Evolutionary conservation across 2,797 vertebrate species (phyloP).

Genomic region (Acropternis orthonyx): DNA sequence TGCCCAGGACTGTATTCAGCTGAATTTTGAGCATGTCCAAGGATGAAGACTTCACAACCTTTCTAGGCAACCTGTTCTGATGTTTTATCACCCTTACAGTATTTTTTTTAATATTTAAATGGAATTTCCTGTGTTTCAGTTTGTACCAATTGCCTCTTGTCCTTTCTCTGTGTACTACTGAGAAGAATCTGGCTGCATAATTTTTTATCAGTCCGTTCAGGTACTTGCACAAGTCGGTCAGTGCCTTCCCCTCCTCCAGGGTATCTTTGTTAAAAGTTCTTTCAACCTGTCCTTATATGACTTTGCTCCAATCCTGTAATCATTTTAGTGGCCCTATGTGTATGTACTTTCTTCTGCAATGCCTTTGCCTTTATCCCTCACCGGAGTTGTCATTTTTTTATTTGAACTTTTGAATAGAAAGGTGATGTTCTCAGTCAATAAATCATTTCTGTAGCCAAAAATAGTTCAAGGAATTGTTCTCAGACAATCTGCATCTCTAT

Average conservation of each 20-base stretch:
- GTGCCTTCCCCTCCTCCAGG: fast-evolving
- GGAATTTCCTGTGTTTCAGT: neutral
- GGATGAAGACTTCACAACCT: neutral
- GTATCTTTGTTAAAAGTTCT: neutral
- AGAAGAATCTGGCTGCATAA: neutral
- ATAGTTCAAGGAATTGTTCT: neutral
- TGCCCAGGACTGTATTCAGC: neutral
- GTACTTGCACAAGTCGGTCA: neutral
- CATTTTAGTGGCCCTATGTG: neutral
- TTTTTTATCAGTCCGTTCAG: neutral
- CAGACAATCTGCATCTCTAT: neutral
- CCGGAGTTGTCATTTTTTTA: neutral
- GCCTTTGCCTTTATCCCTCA: neutral
- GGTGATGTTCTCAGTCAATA: neutral
- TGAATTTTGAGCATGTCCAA: neutral
- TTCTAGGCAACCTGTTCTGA: neutral
- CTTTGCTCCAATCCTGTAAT: neutral
- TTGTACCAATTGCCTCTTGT: neutral
- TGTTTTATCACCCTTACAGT: neutral
- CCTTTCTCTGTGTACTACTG: neutral
- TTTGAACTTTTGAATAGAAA: neutral
- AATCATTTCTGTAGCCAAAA: neutral
- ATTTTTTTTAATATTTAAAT: neutral
- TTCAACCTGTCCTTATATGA: neutral
- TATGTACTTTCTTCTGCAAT: neutral